phyloP scores from a whole-genome alignment of 2,113 vertebrate genomes.

The Hemibagrus wyckioides region DNA sequence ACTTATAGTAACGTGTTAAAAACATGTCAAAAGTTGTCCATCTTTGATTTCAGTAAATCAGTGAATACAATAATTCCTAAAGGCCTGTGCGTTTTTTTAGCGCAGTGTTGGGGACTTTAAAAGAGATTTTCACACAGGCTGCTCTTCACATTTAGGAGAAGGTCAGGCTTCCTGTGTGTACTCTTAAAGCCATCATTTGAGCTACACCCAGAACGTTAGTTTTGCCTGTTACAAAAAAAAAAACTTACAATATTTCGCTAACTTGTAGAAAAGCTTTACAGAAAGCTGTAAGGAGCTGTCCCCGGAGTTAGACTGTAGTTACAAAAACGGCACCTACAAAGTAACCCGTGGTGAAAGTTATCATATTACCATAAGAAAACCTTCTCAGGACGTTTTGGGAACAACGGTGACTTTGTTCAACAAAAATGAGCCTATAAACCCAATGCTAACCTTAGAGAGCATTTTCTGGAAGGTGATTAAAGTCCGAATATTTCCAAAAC shows the following conservation, averaged over 20 bases:
- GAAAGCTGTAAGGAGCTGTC: no score
- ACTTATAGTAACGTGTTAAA: no score
- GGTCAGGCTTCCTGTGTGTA: no score
- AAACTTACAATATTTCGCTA: not conserved
- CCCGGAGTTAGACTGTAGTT: not conserved
- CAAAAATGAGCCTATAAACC: not conserved
- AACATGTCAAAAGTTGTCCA: no score
- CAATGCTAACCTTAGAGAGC: not conserved
- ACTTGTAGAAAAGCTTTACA: not conserved
- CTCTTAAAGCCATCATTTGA: no score
- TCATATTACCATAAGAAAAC: not conserved
- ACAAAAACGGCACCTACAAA: not conserved
- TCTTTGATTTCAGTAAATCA: no score
- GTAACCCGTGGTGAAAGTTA: not conserved
- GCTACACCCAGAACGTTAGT: no score
- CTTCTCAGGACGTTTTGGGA: not conserved
- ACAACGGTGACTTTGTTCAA: not conserved
- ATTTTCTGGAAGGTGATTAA: not conserved
- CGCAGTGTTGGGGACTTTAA: no score
- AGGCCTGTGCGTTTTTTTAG: no score
- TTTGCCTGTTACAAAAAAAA: not conserved
- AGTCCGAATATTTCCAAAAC: not conserved
- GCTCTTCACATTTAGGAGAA: no score
- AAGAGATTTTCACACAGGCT: no score
- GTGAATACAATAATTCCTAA: no score